phyloP scores from a whole-genome alignment of 2,797 vertebrate species.

The Chaenodraco wilsoni region DNA sequence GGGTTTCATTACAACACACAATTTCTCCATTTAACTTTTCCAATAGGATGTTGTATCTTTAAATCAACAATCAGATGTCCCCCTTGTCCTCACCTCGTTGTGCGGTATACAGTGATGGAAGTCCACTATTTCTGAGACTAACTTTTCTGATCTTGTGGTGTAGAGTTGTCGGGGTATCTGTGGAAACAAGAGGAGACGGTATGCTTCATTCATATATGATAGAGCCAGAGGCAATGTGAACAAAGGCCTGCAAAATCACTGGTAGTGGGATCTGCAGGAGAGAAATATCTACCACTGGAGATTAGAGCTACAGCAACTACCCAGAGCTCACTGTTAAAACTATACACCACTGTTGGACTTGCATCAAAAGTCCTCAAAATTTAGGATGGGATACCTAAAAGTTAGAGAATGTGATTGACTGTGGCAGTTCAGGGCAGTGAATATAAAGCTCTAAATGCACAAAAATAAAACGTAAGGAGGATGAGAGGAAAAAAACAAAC shows the following conservation, averaged over 20 bases:
- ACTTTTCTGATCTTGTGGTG: conserved; percentile 84
- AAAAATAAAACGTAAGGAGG: not conserved
- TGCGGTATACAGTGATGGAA: conserved; percentile 81
- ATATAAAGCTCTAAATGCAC: not conserved
- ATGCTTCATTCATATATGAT: conserved; percentile 35
- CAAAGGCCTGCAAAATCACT: conserved; percentile 23
- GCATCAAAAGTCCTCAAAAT: conserved; percentile 22
- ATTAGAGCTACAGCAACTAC: conserved; percentile 37
- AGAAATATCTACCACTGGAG: conserved; percentile 41
- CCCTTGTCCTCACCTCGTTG: conserved; percentile 74
- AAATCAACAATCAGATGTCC: not conserved
- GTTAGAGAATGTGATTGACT: conserved; percentile 8
- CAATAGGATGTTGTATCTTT: not conserved
- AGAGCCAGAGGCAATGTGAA: conserved; percentile 23
- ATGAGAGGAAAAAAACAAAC: conserved; percentile 1
- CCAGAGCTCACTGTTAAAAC: conserved; percentile 25
- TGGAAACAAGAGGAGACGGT: conserved; percentile 41
- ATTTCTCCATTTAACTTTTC: not conserved
- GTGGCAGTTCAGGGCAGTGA: conserved; percentile 1
- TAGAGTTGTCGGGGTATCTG: conserved; percentile 88
- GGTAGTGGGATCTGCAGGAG: conserved; percentile 9
- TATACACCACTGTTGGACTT: conserved; percentile 1
- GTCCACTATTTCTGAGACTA: conserved; percentile 80
- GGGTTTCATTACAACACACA: not conserved
- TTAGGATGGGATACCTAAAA: not conserved